Evolutionary conservation across 2,888 invertebrate genomes (phyloP), one percentile per base, ranked within the genome.

Genomic region (Acheta domesticus): DNA sequence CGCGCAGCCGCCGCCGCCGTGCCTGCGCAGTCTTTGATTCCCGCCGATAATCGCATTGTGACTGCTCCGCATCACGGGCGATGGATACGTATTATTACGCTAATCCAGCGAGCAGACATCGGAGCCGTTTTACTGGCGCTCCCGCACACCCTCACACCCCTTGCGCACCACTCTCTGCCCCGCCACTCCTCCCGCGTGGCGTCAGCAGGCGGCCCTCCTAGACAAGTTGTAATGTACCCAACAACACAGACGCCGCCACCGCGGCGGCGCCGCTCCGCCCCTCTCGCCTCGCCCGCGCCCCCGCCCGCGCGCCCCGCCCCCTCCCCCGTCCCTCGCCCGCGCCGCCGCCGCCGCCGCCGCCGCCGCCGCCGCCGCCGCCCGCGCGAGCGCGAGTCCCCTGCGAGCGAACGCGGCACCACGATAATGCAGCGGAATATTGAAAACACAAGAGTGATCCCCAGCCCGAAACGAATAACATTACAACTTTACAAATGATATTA

Each of bases 401-500:
- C 62, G 62, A 62, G 62, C 62, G 62, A 62, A 62, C 62, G 62
- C 50, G 76, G 79, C 49, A 76, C 12, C 74, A 78, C 74, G 78
- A 78, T 78, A 78, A 78, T 78, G 50, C 62, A 21, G 79, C 76
- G 79, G 76, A 79, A 77, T 77, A 80, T 79, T 79, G 79, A 77
- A 74, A 79, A 79, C 79, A 79, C 49, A 76, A 79, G 74, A 77
- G 80, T 49, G 80, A 75, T 49, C 80, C 78, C 20, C 80, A 74
- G 78, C 75, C 80, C 78, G 80, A 78, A 75, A 80, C 80, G 77
- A 80, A 81, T 79, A 48, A 78, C 81, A 79, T 81, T 80, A 81
- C 75, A 79, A 81, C 80, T 81, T 81, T 78, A 80, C 81, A 81
- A 81, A 81, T 80, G 77, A 78, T 80, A 80, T 81, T 81, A 81